These are phyloP conservation scores for Vicugna pacos DNA, from an alignment of 2,113 vertebrate species.

Conservation along the genomic window DNA sequence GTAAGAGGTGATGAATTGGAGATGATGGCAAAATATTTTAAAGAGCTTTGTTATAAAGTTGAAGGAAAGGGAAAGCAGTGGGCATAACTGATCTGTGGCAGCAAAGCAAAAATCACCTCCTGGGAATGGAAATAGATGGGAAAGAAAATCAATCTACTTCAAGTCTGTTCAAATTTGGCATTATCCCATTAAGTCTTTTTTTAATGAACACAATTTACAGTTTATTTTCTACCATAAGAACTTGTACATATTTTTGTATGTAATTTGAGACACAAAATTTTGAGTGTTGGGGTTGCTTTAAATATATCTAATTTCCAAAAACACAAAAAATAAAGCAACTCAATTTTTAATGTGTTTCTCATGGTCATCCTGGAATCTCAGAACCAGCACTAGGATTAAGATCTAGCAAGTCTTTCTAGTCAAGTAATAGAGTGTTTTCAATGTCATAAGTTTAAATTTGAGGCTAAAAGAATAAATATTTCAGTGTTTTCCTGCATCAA, in stretches of 20 bases:
- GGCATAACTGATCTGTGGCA: neutral
- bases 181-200: neutral
- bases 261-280: neutral
- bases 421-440: neutral
- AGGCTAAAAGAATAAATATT: neutral
- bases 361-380: neutral
- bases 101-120: neutral
- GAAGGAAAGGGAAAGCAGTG: neutral
- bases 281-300: neutral
- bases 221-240: conserved; percentile 16
- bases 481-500: neutral
- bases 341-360: neutral
- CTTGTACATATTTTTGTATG: neutral
- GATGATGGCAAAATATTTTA: neutral
- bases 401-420: neutral
- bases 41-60: neutral
- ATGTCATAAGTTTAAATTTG: neutral
- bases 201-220: neutral
- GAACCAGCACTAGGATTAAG: neutral
- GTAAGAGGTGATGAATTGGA: neutral
- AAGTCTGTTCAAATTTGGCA: neutral
- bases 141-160: neutral
- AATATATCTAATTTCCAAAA: neutral
- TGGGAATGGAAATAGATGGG: neutral
- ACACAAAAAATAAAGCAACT: neutral